Evolutionary conservation across 1,140 invertebrate genomes (phyloP).

Genomic region (Theocolax elegans): DNA sequence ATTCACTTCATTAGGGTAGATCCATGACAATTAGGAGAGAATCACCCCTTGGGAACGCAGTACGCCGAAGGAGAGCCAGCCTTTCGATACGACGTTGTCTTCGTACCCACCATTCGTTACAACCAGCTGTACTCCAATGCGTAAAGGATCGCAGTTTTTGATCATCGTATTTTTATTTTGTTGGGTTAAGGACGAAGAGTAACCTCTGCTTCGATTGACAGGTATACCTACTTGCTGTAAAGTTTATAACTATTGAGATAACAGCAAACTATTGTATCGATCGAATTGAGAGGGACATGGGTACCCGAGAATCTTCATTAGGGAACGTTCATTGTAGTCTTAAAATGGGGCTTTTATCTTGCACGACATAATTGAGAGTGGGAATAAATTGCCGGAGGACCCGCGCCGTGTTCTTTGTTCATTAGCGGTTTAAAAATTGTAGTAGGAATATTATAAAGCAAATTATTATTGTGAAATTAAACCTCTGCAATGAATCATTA

Average conservation of each 20-base stretch:
- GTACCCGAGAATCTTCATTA: slow-evolving; percentile 32
- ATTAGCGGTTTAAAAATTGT: slow-evolving; percentile 6
- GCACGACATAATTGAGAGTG: slow-evolving; percentile 22
- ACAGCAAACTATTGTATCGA: slow-evolving; percentile 8
- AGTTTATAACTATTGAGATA: slow-evolving; percentile 23
- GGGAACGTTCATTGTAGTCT: slow-evolving; percentile 28
- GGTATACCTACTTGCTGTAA: not conserved
- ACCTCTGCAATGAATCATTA: no score
- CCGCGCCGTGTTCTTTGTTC: not conserved
- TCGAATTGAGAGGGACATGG: slow-evolving; percentile 27
- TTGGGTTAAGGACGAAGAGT: slow-evolving; percentile 34
- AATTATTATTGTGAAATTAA: slow-evolving; percentile 4
- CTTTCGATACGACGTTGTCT: slow-evolving; percentile 41
- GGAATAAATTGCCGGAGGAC: slow-evolving; percentile 15
- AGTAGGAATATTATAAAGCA: no score
- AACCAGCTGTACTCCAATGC: no score
- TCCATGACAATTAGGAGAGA: slow-evolving; percentile 44
- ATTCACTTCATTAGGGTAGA: slow-evolving; percentile 48
- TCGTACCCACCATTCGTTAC: slow-evolving; percentile 44
- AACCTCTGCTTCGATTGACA: slow-evolving; percentile 11
- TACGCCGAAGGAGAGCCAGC: not conserved
- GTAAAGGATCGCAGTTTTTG: no score
- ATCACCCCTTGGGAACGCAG: not conserved
- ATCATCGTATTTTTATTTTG: no score
- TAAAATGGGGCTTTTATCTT: slow-evolving; percentile 7